Evolutionary conservation across 2,888 invertebrate species (phyloP).

Genomic region (Xestia rhomboidea): DNA sequence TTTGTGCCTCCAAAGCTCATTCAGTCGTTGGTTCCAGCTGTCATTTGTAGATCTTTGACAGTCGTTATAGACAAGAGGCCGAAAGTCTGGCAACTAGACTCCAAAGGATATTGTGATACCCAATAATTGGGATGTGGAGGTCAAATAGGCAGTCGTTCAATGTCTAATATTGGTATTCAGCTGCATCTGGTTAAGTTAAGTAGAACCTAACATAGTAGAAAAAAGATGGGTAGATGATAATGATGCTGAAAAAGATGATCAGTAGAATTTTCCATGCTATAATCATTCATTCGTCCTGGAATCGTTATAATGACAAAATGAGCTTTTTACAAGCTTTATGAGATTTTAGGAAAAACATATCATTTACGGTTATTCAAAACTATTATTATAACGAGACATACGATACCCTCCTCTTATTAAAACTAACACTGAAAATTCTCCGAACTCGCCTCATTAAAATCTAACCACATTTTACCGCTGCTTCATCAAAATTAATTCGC

Average conservation of each 20-base stretch:
- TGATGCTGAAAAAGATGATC: background rate
- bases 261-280: background rate
- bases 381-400: background rate
- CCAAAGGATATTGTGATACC: background rate
- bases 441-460: slow-evolving; percentile 12
- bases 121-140: background rate
- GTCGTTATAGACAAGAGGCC: background rate
- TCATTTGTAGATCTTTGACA: background rate
- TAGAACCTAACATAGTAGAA: background rate
- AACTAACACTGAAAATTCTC: background rate
- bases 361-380: background rate
- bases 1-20: background rate
- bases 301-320: background rate
- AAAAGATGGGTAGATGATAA: background rate
- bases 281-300: background rate
- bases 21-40: background rate
- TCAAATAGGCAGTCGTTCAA: background rate
- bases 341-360: too few relatives aligned
- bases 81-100: background rate
- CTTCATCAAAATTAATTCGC: slow-evolving; percentile 46
- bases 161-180: background rate
- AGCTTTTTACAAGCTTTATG: background rate
- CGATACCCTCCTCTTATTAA: background rate
- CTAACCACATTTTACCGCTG: slow-evolving; percentile 15
- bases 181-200: background rate